Base-by-base conservation (phyloP, 1,140 invertebrate species). In the Sarcophaga peregrina region DNA sequence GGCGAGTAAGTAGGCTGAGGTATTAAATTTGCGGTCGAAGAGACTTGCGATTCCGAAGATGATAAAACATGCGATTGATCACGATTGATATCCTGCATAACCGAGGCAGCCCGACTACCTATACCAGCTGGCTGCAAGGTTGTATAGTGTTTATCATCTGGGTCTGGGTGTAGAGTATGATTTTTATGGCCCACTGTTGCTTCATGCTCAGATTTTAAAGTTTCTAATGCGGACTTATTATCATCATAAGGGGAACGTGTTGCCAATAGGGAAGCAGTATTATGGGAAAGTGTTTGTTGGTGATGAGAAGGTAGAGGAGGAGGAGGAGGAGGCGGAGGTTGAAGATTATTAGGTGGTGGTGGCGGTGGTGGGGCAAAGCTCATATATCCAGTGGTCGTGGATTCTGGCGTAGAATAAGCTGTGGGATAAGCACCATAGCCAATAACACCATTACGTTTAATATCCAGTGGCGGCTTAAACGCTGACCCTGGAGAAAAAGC, bases 41-140 rank as follows among this genome's bases (percentile, higher is more conserved):
- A 83, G 85, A 86, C 83, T 83, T 87, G 86, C 83, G 84, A 82
- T 84, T 86, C 84, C 84, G 86, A 85, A 82, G 72, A 86, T 85
- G 90, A 68, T 91, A 92, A 83, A 91, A 91, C 92, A 3, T 93
- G 91, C 46, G 94, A 93, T 58, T 93, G 94, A 83, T 94, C 94
- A 15, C 94, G 89, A 3, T 93, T 92, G 8, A 94, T 93, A 86
- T 96, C 95, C 86, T 96, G 95, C 76, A 96, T 92, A 0, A 95
- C 95, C 20, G 94, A 95, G 2, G 95, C 95, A 0, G 95, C 95
- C 48, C 95, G 92, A 7, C 95, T 96, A 4, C 95, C 94, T 0
- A 93, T 92, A 15, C 94, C 94, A 9, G 95, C 95, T 1, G 95
- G 95, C 87, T 96, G 96, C 17, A 96, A 91, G 78, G 96, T 95